Conservation (phyloP, 2,888 invertebrate species). For the Spatulosminthurus flaviceps region DNA sequence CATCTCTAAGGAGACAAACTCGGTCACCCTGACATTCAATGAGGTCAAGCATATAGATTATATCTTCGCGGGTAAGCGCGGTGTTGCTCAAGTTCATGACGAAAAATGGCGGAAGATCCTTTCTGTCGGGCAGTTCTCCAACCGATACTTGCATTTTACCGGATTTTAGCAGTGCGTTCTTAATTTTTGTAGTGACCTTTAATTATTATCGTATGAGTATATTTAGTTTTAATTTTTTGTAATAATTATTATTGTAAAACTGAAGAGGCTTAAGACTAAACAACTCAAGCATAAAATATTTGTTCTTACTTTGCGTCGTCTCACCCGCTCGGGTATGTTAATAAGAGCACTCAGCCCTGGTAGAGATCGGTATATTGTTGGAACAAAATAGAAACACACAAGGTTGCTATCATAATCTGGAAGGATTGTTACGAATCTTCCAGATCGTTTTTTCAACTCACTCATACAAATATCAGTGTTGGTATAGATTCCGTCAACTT, state of each 20-base stretch:
- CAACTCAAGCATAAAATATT: too few relatives aligned
- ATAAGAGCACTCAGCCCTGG: too few relatives aligned
- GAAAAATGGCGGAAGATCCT: constrained; percentile 22
- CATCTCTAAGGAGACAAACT: too few relatives aligned
- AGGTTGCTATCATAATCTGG: constrained; percentile 29
- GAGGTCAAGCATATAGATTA: constrained; percentile 38
- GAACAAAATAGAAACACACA: constrained; percentile 36
- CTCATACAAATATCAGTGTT: constrained; percentile 16
- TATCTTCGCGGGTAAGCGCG: background rate
- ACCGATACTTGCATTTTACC: constrained; percentile 33
- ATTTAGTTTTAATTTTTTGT: too few relatives aligned
- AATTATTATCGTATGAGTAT: background rate
- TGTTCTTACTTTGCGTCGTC: too few relatives aligned
- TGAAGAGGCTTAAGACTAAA: too few relatives aligned
- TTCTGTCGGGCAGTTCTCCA: constrained; percentile 21
- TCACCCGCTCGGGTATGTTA: too few relatives aligned
- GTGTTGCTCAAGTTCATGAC: constrained; percentile 39
- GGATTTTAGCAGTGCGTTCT: background rate
- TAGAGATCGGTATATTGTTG: background rate
- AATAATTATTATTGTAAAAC: too few relatives aligned
- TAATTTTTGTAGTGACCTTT: constrained; percentile 22
- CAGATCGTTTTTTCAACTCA: background rate
- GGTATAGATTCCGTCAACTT: constrained; percentile 30
- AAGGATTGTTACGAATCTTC: background rate
- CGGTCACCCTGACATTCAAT: constrained; percentile 31